phyloP scores from a whole-genome alignment of 2,113 vertebrate species.

The Alouatta palliata region DNA sequence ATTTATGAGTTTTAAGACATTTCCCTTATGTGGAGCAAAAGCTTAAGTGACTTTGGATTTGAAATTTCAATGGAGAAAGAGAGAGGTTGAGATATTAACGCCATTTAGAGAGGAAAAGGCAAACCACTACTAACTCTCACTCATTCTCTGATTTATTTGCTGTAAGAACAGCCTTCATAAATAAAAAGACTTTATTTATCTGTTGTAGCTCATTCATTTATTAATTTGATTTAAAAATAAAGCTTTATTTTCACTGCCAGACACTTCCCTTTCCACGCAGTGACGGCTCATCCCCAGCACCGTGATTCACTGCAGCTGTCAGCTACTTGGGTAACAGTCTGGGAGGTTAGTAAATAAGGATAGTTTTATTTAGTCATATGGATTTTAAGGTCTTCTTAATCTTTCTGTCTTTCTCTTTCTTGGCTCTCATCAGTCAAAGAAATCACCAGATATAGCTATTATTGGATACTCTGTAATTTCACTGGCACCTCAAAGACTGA shows the following conservation, averaged over 20 bases:
- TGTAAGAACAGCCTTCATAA: conserved; percentile 76
- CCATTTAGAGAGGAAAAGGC: conserved; percentile 38
- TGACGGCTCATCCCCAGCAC: background rate
- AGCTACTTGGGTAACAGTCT: conserved; percentile 11
- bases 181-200: conserved; percentile 74
- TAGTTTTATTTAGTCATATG: conserved; percentile 65
- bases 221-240: conserved; percentile 77
- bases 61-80: conserved; percentile 73
- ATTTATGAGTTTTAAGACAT: conserved; percentile 73
- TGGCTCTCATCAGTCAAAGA: conserved; percentile 70
- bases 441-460: conserved; percentile 17
- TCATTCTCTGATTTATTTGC: conserved; percentile 71
- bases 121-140: background rate
- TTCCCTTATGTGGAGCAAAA: conserved; percentile 65
- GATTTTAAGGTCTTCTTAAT: conserved; percentile 56
- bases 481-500: conserved; percentile 28
- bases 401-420: conserved; percentile 71
- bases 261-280: background rate
- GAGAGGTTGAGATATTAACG: conserved; percentile 51
- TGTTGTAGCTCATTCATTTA: conserved; percentile 69
- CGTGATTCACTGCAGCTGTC: conserved; percentile 5
- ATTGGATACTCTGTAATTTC: conserved; percentile 43
- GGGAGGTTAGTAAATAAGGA: conserved; percentile 56
- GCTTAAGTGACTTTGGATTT: conserved; percentile 77
- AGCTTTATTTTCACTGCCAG: conserved; percentile 70